These are phyloP conservation scores for Cerastis leucographa DNA, from an alignment of 2,888 invertebrate species.

Conservation along the genomic window DNA sequence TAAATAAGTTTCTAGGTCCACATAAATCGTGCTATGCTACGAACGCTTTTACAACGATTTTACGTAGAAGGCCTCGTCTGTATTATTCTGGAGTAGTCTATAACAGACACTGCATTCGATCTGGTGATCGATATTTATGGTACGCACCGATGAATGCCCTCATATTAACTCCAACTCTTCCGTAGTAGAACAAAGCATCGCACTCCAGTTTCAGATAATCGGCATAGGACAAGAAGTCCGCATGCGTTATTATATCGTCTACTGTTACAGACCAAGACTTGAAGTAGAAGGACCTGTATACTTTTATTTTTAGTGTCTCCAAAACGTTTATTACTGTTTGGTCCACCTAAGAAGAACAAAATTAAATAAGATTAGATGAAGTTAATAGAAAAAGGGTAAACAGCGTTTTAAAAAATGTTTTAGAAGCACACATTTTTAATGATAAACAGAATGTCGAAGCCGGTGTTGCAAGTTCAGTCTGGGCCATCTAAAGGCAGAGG, in stretches of 20 bases:
- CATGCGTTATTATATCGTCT: constrained; percentile 77
- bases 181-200: constrained; percentile 91
- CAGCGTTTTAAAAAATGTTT: neutral
- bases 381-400: neutral
- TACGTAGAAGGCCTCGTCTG: neutral
- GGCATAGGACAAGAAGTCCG: constrained; percentile 88
- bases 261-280: constrained; percentile 86
- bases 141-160: constrained; percentile 83
- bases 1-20: neutral
- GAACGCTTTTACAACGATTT: neutral
- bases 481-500: neutral
- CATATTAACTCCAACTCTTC: constrained; percentile 84
- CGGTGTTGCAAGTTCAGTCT: neutral
- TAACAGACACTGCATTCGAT: neutral
- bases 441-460: neutral
- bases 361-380: neutral
- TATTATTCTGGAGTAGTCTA: neutral
- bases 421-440: neutral
- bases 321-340: constrained; percentile 85
- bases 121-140: neutral
- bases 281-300: constrained; percentile 89
- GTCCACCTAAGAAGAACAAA: constrained; percentile 86
- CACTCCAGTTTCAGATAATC: constrained; percentile 86
- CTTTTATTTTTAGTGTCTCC: constrained; percentile 80
- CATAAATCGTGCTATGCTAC: neutral